Conservation (phyloP, 2,888 invertebrate genomes). For the Cryptocephalus moraei region DNA sequence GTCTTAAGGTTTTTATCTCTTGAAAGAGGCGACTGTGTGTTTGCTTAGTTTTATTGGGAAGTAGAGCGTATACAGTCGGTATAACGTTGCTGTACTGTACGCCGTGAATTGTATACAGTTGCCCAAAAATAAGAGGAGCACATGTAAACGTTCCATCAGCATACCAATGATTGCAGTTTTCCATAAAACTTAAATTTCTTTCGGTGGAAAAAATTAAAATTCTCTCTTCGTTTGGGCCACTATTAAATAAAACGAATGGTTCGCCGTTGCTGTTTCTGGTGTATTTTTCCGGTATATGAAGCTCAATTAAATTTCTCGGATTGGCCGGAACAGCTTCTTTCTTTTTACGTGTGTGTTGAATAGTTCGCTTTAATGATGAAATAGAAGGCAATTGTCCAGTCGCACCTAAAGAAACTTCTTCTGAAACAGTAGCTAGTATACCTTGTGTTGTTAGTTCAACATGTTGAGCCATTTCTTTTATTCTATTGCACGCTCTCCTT, state of each 20-base stretch:
- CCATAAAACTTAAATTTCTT: slow-evolving; percentile 3
- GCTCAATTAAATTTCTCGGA: too few relatives aligned
- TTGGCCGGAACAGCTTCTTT: too few relatives aligned
- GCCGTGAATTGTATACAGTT: slow-evolving; percentile 1
- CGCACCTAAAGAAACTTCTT: background rate
- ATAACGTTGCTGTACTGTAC: slow-evolving; percentile 1
- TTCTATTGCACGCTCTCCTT: background rate
- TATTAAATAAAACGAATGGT: background rate
- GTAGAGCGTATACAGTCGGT: background rate
- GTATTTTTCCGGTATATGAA: too few relatives aligned
- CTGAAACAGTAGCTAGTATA: slow-evolving; percentile 1
- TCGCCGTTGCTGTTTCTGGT: too few relatives aligned
- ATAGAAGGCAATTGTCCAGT: too few relatives aligned
- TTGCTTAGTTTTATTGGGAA: background rate
- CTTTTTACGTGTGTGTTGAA: too few relatives aligned
- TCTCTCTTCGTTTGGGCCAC: background rate
- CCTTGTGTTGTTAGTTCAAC: background rate
- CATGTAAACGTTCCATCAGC: slow-evolving; percentile 3
- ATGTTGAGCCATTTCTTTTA: background rate
- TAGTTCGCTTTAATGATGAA: too few relatives aligned
- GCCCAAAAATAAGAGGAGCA: background rate
- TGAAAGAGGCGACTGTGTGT: background rate
- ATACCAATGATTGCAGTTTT: slow-evolving; percentile 2
- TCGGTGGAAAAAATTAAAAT: slow-evolving; percentile 3
- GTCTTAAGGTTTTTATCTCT: background rate